A percentile compares a stretch with the other conserved stretches of the same genome.
These are phyloP conservation scores for Eulimnadia texana DNA, from an alignment of 1,140 invertebrate species.

Conservation along the genomic window DNA sequence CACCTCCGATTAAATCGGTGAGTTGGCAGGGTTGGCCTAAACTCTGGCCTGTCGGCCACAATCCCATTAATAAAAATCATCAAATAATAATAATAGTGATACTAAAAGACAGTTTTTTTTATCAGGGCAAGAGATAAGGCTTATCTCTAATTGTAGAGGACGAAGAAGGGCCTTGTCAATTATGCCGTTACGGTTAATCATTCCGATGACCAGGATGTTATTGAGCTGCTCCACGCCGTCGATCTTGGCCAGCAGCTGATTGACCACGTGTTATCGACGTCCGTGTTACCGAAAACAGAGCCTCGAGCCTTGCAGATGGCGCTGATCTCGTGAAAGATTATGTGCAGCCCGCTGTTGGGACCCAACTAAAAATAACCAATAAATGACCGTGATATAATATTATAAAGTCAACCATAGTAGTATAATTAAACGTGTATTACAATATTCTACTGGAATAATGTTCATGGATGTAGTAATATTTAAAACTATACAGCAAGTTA, in stretches of 20 bases:
- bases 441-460: no score
- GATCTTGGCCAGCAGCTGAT: constrained; percentile 96
- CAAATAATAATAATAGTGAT: no score
- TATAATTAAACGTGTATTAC: no score
- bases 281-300: constrained; percentile 79
- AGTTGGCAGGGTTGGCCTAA: no score
- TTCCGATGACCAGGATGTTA: constrained; percentile 97
- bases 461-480: no score
- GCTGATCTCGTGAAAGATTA: constrained; percentile 99
- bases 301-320: constrained; percentile 98
- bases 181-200: constrained; percentile 96
- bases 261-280: constrained; percentile 95
- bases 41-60: no score
- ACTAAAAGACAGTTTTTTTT: no score
- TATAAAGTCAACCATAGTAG: constrained; percentile 1
- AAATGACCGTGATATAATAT: background rate
- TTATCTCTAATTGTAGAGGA: constrained; percentile 37
- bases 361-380: constrained; percentile 43
- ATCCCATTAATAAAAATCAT: no score
- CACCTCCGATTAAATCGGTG: no score
- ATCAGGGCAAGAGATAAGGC: no score
- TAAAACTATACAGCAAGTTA: no score
- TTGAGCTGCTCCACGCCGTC: constrained; percentile 98
- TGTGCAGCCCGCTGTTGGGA: constrained; percentile 92
- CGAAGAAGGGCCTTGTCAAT: constrained; percentile 95